Percentiles rank a stretch among this genome's conserved stretches.
Evolutionary conservation across 2,113 vertebrate species (phyloP).

Genomic region (Struthidea cinerea): DNA sequence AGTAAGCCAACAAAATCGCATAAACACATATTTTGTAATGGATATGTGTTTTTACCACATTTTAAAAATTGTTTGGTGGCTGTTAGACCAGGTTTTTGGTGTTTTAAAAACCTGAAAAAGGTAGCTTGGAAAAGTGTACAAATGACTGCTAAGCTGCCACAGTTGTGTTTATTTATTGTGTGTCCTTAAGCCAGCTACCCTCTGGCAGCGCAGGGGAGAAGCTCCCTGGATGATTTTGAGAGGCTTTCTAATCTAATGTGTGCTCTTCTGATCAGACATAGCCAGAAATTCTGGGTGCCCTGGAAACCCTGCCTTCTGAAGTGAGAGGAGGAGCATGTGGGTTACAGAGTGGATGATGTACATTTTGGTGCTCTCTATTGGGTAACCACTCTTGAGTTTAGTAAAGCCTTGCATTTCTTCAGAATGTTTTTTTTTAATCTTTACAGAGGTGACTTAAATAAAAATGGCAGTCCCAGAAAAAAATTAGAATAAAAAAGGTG

Average conservation of each 20-base stretch:
- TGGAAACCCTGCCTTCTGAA: neutral
- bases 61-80: neutral
- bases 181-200: neutral
- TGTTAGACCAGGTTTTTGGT: neutral
- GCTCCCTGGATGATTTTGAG: neutral
- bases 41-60: neutral
- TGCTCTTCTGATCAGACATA: neutral
- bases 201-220: neutral
- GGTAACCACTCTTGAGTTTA: neutral
- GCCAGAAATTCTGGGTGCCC: neutral
- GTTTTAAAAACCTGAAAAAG: neutral
- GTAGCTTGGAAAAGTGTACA: neutral
- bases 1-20: neutral
- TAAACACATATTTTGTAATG: neutral
- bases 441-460: neutral
- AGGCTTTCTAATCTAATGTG: neutral
- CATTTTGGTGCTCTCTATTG: neutral
- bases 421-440: neutral
- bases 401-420: neutral
- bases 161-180: neutral
- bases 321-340: neutral
- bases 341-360: fast-evolving
- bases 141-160: neutral
- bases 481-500: neutral
- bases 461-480: neutral